Percentiles rank a stretch among this genome's conserved stretches.
Conservation (phyloP, 2,113 vertebrate species). For the Heterotilapia buettikoferi region DNA sequence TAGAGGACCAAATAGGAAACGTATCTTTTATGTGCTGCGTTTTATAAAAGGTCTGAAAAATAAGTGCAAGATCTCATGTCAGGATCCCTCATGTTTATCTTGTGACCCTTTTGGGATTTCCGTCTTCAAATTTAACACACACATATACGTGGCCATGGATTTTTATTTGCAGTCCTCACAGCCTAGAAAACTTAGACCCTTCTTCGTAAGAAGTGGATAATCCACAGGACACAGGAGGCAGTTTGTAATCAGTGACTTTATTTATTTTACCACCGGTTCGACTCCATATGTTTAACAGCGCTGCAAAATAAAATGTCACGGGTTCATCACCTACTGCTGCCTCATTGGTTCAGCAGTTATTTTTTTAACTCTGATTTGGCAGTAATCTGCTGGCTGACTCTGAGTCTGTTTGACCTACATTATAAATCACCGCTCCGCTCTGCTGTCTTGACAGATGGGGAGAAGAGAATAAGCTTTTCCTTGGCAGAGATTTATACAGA, state of each 20-base stretch:
- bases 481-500: slow-evolving; percentile 25
- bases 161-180: neutral
- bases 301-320: neutral
- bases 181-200: neutral
- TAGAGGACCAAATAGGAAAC: neutral
- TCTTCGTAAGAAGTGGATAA: neutral
- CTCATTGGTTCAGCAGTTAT: neutral
- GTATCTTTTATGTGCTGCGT: neutral
- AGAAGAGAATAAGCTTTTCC: slow-evolving; percentile 15
- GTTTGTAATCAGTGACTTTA: neutral
- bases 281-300: neutral
- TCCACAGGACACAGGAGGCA: neutral
- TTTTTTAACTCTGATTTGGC: neutral
- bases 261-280: neutral
- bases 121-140: neutral
- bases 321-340: neutral
- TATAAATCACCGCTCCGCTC: neutral
- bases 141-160: neutral
- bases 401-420: slow-evolving; percentile 35
- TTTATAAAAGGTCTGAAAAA: neutral
- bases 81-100: neutral
- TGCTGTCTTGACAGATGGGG: slow-evolving; percentile 38
- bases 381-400: slow-evolving; percentile 15
- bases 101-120: neutral
- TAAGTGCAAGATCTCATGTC: neutral